phyloP scores from a whole-genome alignment of 2,797 vertebrate genomes.

The Dipus sagitta region DNA sequence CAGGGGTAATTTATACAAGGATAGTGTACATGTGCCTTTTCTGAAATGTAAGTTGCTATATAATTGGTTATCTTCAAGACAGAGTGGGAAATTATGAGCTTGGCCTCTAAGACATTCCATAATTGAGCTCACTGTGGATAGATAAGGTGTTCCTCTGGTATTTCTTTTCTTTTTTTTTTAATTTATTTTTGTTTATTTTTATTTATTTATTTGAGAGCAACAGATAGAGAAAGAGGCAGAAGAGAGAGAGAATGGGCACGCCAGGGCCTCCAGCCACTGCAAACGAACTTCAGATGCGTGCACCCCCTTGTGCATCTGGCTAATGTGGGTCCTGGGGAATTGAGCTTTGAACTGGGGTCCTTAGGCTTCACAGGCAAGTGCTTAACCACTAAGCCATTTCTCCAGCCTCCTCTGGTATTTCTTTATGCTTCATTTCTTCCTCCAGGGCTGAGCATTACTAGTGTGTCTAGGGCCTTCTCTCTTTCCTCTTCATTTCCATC shows the following conservation, averaged over 20 bases:
- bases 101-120: neutral
- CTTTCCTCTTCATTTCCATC: neutral
- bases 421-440: neutral
- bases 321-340: too few species aligned
- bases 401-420: neutral
- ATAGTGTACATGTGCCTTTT: neutral
- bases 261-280: too few species aligned
- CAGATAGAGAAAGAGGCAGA: too few species aligned
- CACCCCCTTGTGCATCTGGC: too few species aligned
- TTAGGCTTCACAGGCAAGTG: too few species aligned
- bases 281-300: too few species aligned
- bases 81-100: neutral
- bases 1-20: neutral
- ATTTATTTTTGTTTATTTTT: too few species aligned
- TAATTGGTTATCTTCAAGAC: neutral
- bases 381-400: too few species aligned
- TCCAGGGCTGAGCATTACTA: neutral
- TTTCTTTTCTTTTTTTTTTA: neutral
- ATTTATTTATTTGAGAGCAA: too few species aligned
- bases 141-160: neutral
- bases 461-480: neutral
- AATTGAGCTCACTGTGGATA: fast-evolving
- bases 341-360: too few species aligned
- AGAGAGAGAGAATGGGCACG: too few species aligned
- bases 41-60: neutral